Percentiles rank a stretch among this genome's conserved stretches.
phyloP scores from a whole-genome alignment of 2,797 vertebrate genomes.

The Oreochromis mossambicus region DNA sequence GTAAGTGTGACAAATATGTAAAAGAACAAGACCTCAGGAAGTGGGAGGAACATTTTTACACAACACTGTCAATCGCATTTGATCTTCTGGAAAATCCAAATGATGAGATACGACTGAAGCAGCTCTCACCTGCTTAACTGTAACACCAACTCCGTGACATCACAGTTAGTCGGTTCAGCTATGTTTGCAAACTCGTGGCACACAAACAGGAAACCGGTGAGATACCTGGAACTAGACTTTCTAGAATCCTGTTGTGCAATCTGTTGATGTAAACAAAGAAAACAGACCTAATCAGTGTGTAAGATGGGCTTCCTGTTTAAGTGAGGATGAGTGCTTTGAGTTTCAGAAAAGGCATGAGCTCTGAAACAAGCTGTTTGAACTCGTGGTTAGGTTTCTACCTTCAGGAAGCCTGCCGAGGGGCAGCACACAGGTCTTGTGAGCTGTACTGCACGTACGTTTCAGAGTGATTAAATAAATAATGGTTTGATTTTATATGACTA shows the following conservation, averaged over 20 bases:
- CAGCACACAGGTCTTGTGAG: neutral
- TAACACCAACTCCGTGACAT: neutral
- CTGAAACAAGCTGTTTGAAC: neutral
- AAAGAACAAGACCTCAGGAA: neutral
- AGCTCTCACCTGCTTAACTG: neutral
- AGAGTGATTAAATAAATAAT: neutral
- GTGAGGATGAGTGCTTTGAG: fast-evolving
- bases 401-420: neutral
- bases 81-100: neutral
- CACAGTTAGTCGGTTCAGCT: neutral
- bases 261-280: neutral
- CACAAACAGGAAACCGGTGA: neutral
- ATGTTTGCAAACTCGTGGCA: neutral
- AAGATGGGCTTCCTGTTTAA: neutral
- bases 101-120: fast-evolving
- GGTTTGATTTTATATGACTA: neutral
- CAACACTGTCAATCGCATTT: neutral
- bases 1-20: neutral
- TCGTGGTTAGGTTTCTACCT: neutral
- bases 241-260: neutral
- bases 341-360: neutral
- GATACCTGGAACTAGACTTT: neutral
- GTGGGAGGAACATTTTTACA: neutral
- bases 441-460: neutral
- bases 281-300: neutral